Conservation (phyloP, 2,797 vertebrate species). For the Malacoraja senta region DNA sequence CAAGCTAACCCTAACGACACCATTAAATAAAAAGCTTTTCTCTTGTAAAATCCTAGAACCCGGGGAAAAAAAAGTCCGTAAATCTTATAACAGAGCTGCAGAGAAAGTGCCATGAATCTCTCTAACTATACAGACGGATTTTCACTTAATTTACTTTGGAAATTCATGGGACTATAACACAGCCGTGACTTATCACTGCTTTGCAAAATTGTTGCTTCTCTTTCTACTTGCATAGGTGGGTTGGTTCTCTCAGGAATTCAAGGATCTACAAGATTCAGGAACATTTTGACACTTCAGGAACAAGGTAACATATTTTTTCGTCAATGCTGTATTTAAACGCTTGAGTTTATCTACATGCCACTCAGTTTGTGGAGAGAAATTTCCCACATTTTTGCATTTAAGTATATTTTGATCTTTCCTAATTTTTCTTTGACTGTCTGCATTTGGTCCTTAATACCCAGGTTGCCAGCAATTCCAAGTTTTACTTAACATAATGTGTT, state of each 20-base stretch:
- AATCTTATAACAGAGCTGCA: slow-evolving; percentile 23
- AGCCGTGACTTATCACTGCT: slow-evolving; percentile 9
- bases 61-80: slow-evolving; percentile 23
- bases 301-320: slow-evolving; percentile 1
- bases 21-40: slow-evolving; percentile 39
- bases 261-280: slow-evolving; percentile 25
- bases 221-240: neutral
- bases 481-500: neutral
- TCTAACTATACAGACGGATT: slow-evolving; percentile 6
- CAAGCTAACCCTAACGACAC: slow-evolving; percentile 35
- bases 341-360: neutral
- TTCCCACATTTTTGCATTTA: neutral
- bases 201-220: slow-evolving; percentile 17
- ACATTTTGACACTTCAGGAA: neutral
- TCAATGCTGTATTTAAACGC: neutral
- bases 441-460: neutral
- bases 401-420: neutral
- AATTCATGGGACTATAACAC: slow-evolving; percentile 29
- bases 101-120: neutral
- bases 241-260: slow-evolving; percentile 9
- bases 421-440: neutral
- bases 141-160: slow-evolving; percentile 34
- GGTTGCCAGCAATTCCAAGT: neutral
- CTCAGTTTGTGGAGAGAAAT: neutral
- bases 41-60: slow-evolving; percentile 31